Evolutionary conservation across 2,113 vertebrate genomes (phyloP).

Genomic region (Hepsetus odoe): DNA sequence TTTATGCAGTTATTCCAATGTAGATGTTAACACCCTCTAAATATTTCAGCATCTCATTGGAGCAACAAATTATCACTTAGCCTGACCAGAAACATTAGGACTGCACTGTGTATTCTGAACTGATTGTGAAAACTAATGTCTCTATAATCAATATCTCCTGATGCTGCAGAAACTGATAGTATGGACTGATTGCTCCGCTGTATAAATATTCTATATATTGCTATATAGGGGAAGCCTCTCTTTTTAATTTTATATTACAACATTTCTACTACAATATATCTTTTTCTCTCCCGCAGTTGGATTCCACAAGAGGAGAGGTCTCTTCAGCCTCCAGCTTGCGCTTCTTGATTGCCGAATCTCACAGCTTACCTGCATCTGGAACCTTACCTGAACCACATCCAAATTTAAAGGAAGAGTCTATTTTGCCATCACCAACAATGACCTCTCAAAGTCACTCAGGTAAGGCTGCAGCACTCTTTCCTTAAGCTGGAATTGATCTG

Average conservation of each 20-base stretch:
- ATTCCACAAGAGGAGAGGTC: neutral
- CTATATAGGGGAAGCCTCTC: no score
- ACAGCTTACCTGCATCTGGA: neutral
- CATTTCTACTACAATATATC: neutral
- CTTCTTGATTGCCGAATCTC: no score
- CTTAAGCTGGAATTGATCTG: neutral
- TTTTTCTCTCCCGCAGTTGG: neutral
- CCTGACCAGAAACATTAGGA: neutral
- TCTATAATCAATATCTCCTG: no score
- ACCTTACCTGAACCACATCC: neutral
- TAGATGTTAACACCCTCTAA: no score
- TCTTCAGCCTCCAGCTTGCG: neutral
- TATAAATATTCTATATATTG: no score
- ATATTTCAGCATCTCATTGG: no score
- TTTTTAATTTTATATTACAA: neutral
- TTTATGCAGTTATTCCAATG: no score
- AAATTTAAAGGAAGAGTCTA: neutral
- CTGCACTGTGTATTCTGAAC: neutral
- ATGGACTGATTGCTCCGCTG: no score
- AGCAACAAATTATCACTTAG: no score
- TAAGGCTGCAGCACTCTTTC: constrained; percentile 45
- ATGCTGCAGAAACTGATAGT: no score
- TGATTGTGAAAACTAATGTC: neutral
- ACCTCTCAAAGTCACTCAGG: constrained; percentile 73
- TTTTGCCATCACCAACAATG: constrained; percentile 54